These are phyloP conservation scores for Drosophila lacteicornis DNA, from an alignment of 1,140 invertebrate genomes.

Conservation along the genomic window DNA sequence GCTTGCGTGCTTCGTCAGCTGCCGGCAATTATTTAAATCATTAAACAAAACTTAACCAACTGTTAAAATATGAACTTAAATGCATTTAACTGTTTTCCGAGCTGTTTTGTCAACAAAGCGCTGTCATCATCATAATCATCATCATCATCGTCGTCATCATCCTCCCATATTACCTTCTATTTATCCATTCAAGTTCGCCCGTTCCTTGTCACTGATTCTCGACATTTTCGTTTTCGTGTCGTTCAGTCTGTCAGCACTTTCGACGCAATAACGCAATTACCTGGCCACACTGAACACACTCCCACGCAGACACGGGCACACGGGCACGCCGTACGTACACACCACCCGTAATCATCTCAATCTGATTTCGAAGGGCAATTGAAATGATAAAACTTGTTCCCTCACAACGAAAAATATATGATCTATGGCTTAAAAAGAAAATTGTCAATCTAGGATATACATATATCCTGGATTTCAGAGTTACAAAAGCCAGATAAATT, in stretches of 20 bases:
- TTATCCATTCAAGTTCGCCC: constrained; percentile 17
- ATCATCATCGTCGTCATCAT: constrained; percentile 63
- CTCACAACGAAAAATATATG: background rate
- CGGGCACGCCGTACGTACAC: constrained; percentile 1
- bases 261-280: constrained; percentile 74
- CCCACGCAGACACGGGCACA: constrained; percentile 20
- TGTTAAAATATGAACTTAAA: constrained; percentile 83
- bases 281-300: constrained; percentile 56
- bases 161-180: constrained; percentile 15
- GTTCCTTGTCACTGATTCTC: constrained; percentile 50
- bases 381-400: background rate
- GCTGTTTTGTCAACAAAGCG: constrained; percentile 80
- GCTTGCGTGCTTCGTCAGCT: constrained; percentile 30
- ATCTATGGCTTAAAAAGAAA: too few relatives aligned
- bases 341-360: constrained; percentile 48
- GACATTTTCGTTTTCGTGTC: constrained; percentile 49
- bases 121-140: constrained; percentile 72
- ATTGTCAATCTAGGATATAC: too few relatives aligned
- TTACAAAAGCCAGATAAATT: too few relatives aligned
- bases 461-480: too few relatives aligned
- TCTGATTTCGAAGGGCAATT: constrained; percentile 46
- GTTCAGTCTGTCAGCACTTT: constrained; percentile 75
- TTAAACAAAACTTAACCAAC: constrained; percentile 82
- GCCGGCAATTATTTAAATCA: constrained; percentile 79
- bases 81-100: constrained; percentile 80